Conservation (phyloP, 2,797 vertebrate species). For the Thaleichthys pacificus region DNA sequence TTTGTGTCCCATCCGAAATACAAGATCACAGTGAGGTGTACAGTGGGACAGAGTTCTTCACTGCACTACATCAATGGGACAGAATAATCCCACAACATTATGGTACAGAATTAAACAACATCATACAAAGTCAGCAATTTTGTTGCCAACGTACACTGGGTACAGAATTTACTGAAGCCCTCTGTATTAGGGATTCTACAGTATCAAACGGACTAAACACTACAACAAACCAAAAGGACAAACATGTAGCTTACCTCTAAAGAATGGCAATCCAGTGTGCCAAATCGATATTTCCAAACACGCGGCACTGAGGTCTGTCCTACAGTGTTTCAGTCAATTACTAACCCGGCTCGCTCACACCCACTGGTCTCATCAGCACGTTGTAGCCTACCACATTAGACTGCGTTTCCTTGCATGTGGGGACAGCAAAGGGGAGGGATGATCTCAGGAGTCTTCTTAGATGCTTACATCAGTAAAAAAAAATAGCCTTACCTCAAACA, state of each 20-base stretch:
- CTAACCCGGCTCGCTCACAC: neutral
- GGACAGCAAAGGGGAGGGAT: conserved; percentile 7
- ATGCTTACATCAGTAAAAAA: no score
- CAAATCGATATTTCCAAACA: conserved; percentile 38
- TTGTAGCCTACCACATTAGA: neutral
- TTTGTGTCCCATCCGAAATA: neutral
- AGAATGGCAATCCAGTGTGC: conserved; percentile 63
- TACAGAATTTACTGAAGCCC: neutral
- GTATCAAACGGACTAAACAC: neutral
- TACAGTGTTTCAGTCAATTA: neutral
- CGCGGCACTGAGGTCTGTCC: conserved; percentile 43
- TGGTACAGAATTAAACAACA: neutral
- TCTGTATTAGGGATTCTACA: neutral
- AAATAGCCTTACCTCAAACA: no score
- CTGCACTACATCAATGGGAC: neutral
- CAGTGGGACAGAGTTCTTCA: no score
- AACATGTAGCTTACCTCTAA: conserved; percentile 48
- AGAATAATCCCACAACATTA: neutral
- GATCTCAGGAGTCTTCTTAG: conserved; percentile 24
- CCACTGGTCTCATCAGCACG: neutral
- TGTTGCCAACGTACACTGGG: neutral
- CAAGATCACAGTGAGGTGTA: no score
- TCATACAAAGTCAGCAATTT: neutral
- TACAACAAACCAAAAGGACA: neutral
- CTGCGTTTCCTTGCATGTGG: neutral